Percentiles rank a stretch among this genome's conserved stretches.
phyloP scores from a whole-genome alignment of 1,140 invertebrate genomes.

The Brachystomella parvula region DNA sequence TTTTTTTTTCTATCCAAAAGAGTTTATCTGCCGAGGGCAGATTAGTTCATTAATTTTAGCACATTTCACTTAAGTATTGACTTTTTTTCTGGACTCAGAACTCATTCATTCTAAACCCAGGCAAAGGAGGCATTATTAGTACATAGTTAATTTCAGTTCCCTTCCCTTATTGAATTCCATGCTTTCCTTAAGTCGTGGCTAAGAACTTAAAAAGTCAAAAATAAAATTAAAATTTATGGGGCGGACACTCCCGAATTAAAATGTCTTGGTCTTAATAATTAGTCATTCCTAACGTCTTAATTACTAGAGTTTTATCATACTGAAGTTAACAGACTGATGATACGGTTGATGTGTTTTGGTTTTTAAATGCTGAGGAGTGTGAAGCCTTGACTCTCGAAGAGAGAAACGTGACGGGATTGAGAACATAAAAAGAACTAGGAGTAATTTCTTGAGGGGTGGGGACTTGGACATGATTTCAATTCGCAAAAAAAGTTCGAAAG shows the following conservation, averaged over 20 bases:
- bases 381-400: background rate
- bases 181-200: background rate
- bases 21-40: background rate
- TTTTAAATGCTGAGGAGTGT: background rate
- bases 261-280: background rate
- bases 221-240: background rate
- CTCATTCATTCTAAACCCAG: background rate
- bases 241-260: background rate
- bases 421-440: background rate
- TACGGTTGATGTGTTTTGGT: background rate
- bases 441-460: background rate
- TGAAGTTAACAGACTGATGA: background rate
- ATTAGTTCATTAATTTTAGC: background rate
- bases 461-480: background rate
- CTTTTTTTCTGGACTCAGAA: background rate
- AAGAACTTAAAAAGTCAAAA: slow-evolving; percentile 7
- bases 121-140: background rate
- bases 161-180: background rate
- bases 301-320: background rate
- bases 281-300: background rate
- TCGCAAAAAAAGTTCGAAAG: background rate
- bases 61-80: slow-evolving; percentile 7
- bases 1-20: background rate
- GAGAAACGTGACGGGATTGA: background rate
- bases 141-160: background rate